Percentiles rank a stretch among this genome's conserved stretches.
Conservation (phyloP, 2,797 vertebrate genomes). For the Rhabdomys pumilio region DNA sequence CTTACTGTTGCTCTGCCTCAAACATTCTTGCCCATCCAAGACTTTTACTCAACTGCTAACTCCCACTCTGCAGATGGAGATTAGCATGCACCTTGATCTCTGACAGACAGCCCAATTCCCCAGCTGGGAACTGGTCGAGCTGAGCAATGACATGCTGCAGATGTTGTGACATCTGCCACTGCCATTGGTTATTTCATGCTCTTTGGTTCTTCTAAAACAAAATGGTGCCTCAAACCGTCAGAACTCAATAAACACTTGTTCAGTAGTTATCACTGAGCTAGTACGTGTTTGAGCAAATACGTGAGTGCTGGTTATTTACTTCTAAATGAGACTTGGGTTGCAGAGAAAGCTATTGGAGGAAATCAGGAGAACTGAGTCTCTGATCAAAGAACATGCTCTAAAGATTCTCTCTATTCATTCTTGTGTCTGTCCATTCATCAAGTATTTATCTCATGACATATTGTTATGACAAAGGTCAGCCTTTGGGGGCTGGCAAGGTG, state of each 20-base stretch:
- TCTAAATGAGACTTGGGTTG: not conserved
- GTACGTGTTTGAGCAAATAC: not conserved
- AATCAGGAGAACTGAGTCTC: not conserved
- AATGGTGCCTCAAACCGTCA: not conserved
- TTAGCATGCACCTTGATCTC: not conserved
- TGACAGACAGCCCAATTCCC: not conserved
- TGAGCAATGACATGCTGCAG: not conserved
- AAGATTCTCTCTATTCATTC: not conserved
- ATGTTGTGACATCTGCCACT: not conserved
- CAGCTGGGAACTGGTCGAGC: not conserved
- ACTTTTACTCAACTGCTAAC: not conserved
- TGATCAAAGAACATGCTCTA: not conserved
- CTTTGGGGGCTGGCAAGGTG: too few relatives aligned
- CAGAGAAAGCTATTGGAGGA: not conserved
- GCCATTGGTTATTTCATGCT: not conserved
- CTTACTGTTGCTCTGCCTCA: not conserved
- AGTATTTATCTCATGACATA: not conserved
- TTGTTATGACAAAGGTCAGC: not conserved
- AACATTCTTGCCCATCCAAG: not conserved
- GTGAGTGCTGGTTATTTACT: not conserved
- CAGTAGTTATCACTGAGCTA: not conserved
- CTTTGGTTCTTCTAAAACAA: not conserved
- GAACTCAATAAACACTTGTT: not conserved
- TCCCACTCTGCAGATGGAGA: not conserved
- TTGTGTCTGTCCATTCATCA: not conserved